These are phyloP conservation scores for Panulirus ornatus DNA, from an alignment of 1,140 invertebrate species.

Conservation along the genomic window DNA sequence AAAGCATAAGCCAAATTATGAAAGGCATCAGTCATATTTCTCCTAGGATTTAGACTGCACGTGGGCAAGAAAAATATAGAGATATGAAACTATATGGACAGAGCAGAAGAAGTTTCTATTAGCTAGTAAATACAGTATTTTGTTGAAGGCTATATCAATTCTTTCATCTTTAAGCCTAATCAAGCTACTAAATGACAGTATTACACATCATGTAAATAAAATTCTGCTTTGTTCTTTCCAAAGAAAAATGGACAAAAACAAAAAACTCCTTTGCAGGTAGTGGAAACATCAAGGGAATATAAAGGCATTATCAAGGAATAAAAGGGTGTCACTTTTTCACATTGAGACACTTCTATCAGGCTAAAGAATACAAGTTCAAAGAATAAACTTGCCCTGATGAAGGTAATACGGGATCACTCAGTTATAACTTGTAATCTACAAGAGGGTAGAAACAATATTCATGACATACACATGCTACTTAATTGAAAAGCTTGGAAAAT, in stretches of 20 bases:
- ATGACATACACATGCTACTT: conserved; percentile 41
- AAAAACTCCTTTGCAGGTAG: conserved; percentile 68
- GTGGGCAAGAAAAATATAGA: conserved; percentile 1
- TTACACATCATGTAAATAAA: background rate
- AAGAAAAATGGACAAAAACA: conserved; percentile 27
- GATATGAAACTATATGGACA: conserved; percentile 48
- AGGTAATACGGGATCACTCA: conserved; percentile 1
- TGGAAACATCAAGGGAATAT: conserved; percentile 51
- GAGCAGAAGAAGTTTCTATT: conserved; percentile 38
- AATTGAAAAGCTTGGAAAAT: conserved; percentile 10
- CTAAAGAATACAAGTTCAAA: background rate
- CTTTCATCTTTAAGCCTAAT: background rate
- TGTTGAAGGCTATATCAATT: background rate
- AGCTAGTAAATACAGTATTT: background rate
- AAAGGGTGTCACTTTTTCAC: conserved; percentile 11
- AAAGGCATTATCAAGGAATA: conserved; percentile 36
- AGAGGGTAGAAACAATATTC: conserved; percentile 9
- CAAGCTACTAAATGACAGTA: background rate
- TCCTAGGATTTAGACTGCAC: conserved; percentile 38
- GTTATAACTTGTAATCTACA: background rate
- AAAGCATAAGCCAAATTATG: conserved; percentile 41
- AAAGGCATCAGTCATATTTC: conserved; percentile 45
- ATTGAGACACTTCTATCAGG: conserved; percentile 20
- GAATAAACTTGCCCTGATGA: background rate
- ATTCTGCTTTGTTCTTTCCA: conserved; percentile 28